Base-by-base conservation (phyloP, 2,113 vertebrate genomes). In the Cyprinodon tularosa region DNA sequence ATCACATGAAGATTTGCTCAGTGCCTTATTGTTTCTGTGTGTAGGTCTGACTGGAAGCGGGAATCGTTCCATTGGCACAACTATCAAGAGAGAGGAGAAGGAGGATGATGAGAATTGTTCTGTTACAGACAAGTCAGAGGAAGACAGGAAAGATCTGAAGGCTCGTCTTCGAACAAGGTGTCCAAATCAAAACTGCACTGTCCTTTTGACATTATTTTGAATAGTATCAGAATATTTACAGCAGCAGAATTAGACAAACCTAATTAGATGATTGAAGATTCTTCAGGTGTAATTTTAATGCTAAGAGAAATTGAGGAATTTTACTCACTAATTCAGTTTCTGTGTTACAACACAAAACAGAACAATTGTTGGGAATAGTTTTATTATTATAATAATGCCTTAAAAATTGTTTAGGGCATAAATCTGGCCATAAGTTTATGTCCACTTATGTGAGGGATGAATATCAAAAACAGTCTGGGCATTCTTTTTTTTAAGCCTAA, bases 21-120 rank as follows among this genome's bases (percentile, higher is more conserved):
- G 0, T 50, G 7, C 53, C 11, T 73, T 76, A 65, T 4, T 78
- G 39, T 61, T 17, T 77, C 14, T 66, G n/a, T 36, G 20, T 62
- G 36, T 63, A 95, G 95, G 91, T 62, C 88, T 93, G 62, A 74
- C 94, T 0, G 88, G 93, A 66, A 94, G 92, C 12, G 88, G 96
- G n/a, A 91, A 90, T 44, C 93, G 95, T 20, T 91, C 94, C 0
- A 89, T 91, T 38, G 80, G 87, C 3, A 65, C 94, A 0, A 95
- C 97, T 17, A 95, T 99, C 81, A 98, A 98, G 90, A 90, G 94
- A 62, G 97, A 99, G 80, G 95, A 96, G 50, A 97, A 96, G 86
- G 97, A 98, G 61, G 97, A 99, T 0, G 97, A 98, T 2, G 98
- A 99, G 84, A 97, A 96, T 78, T 90, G 95, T 0, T 96, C 96